Percentiles rank a stretch among this genome's conserved stretches.
Evolutionary conservation across 1,140 invertebrate genomes (phyloP).

Genomic region (Scaptomyza pallida): DNA sequence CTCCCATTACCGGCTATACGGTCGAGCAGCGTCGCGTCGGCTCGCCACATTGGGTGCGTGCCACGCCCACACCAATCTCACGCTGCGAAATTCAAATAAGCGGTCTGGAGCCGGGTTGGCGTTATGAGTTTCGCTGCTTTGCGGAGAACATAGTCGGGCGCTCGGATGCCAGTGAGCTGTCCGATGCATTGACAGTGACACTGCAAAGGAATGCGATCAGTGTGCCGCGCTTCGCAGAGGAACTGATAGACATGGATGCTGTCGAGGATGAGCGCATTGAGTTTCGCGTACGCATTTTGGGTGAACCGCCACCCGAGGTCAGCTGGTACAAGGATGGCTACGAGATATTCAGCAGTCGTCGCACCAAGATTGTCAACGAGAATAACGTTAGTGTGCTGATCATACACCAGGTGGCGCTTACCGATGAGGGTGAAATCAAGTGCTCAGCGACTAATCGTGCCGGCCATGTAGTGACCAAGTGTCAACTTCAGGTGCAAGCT

Average conservation of each 20-base stretch:
- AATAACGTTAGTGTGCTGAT: slow-evolving; percentile 91
- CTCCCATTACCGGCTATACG: slow-evolving; percentile 93
- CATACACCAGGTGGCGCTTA: slow-evolving; percentile 91
- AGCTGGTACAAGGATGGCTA: slow-evolving; percentile 97
- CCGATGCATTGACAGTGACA: slow-evolving; percentile 91
- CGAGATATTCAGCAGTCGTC: slow-evolving; percentile 92
- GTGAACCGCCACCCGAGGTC: slow-evolving; percentile 92
- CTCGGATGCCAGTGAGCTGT: slow-evolving; percentile 91
- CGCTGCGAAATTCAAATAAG: slow-evolving; percentile 90
- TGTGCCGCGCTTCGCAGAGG: slow-evolving; percentile 88
- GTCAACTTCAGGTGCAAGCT: slow-evolving; percentile 90
- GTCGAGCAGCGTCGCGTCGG: slow-evolving; percentile 92
- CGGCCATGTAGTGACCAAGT: slow-evolving; percentile 90
- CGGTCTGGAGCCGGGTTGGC: slow-evolving; percentile 92
- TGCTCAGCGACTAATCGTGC: slow-evolving; percentile 93
- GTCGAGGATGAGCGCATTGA: slow-evolving; percentile 93
- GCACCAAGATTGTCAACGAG: slow-evolving; percentile 91
- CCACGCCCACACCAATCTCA: slow-evolving; percentile 88
- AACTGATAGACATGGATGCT: slow-evolving; percentile 87
- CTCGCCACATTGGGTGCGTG: slow-evolving; percentile 90
- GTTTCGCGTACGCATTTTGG: slow-evolving; percentile 92
- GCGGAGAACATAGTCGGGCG: slow-evolving; percentile 93
- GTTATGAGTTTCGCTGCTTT: slow-evolving; percentile 94
- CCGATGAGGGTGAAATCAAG: slow-evolving; percentile 94
- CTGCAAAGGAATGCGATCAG: slow-evolving; percentile 88